Conservation (phyloP, 2,888 invertebrate genomes). For the Zhuqinia jingwanae region DNA sequence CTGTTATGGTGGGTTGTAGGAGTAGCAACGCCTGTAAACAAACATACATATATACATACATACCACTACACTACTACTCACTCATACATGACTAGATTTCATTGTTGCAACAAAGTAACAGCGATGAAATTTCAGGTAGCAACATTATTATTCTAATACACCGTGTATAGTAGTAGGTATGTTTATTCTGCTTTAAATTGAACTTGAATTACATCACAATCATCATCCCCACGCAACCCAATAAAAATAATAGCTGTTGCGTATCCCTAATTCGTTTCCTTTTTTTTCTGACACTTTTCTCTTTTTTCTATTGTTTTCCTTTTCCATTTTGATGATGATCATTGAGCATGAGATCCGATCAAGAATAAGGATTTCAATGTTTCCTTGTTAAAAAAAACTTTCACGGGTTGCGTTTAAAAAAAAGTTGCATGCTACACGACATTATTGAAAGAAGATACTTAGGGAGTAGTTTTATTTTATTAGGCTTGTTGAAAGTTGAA, state of each 20-base stretch:
- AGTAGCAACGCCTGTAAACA: too few species aligned
- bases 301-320: constrained; percentile 14
- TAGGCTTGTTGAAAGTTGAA: too few species aligned
- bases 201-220: constrained; percentile 9
- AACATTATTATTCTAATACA: neutral
- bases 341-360: neutral
- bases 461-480: constrained; percentile 22
- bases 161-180: too few species aligned
- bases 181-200: neutral
- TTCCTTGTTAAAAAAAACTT: neutral
- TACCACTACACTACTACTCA: too few species aligned
- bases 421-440: constrained; percentile 28
- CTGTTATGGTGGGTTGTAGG: too few species aligned
- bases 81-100: too few species aligned
- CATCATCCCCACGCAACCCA: neutral
- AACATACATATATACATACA: too few species aligned
- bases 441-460: neutral
- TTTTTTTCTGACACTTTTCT: constrained; percentile 8
- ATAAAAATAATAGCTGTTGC: constrained; percentile 22
- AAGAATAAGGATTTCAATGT: neutral
- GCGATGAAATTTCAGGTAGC: neutral
- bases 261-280: constrained; percentile 37
- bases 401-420: neutral
- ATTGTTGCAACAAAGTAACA: constrained; percentile 43
- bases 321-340: constrained; percentile 1